phyloP scores from a whole-genome alignment of 2,888 invertebrate species.

The Silvanus unidentatus region DNA sequence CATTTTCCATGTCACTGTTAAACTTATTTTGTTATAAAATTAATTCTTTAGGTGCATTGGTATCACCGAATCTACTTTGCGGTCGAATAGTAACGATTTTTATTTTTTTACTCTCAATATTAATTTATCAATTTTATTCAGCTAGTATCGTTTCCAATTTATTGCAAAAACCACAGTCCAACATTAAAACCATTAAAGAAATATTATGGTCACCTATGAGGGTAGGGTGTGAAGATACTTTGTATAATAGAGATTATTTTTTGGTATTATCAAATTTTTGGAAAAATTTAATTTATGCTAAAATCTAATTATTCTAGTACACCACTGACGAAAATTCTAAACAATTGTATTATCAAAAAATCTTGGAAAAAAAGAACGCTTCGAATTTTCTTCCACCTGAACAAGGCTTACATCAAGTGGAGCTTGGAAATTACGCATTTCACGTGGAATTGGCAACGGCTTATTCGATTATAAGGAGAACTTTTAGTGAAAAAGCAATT shows the following conservation, averaged over 20 bases:
- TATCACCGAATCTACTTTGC: constrained; percentile 26
- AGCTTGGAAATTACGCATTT: constrained; percentile 38
- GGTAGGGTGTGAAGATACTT: constrained; percentile 56
- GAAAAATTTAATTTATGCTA: too few relatives aligned
- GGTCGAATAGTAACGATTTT: constrained; percentile 32
- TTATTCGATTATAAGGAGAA: constrained; percentile 37
- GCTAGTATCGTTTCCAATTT: constrained; percentile 61
- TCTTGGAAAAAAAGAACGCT: constrained; percentile 32
- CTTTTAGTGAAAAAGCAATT: constrained; percentile 33
- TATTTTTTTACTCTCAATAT: constrained; percentile 32
- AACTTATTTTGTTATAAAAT: too few relatives aligned
- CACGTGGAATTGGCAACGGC: constrained; percentile 37
- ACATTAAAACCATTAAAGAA: constrained; percentile 53
- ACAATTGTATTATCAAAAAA: constrained; percentile 55
- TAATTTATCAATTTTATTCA: constrained; percentile 62
- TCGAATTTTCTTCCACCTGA: constrained; percentile 29
- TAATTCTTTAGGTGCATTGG: too few relatives aligned
- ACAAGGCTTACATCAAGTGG: constrained; percentile 31
- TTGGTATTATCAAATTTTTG: constrained; percentile 44
- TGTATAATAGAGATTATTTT: constrained; percentile 58
- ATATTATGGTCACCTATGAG: constrained; percentile 53
- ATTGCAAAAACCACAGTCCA: constrained; percentile 55
- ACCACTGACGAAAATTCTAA: constrained; percentile 51
- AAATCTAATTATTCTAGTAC: constrained; percentile 25
- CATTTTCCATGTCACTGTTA: too few relatives aligned